These are phyloP conservation scores for Apolygus lucorum DNA, from an alignment of 1,140 invertebrate species.

Conservation along the genomic window DNA sequence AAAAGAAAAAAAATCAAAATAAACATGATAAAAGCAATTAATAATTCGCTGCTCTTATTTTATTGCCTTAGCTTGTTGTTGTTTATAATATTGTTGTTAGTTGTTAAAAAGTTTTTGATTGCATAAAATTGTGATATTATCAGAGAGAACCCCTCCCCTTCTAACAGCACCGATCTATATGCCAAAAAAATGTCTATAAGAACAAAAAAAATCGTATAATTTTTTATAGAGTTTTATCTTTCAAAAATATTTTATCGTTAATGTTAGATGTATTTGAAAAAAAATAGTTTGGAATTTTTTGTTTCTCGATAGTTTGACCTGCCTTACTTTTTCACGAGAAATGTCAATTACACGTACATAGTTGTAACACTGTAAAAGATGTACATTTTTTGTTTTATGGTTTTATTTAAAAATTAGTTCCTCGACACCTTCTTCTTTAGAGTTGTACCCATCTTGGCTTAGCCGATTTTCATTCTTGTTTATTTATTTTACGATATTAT, in stretches of 20 bases:
- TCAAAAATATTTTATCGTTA: slow-evolving; percentile 4
- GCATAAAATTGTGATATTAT: slow-evolving; percentile 9
- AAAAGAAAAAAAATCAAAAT: background rate
- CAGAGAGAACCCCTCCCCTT: background rate
- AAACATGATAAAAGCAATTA: background rate
- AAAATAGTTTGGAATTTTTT: background rate
- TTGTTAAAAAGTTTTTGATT: background rate
- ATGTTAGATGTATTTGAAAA: background rate
- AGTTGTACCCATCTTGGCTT: too few species aligned
- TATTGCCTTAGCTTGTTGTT: slow-evolving; percentile 13
- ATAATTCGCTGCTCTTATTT: slow-evolving; percentile 8
- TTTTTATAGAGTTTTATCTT: slow-evolving; percentile 13
- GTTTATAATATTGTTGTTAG: too few species aligned
- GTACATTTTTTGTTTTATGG: slow-evolving; percentile 1
- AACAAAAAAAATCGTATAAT: background rate
- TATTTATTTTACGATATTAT: background rate
- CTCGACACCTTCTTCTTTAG: too few species aligned
- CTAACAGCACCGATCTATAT: background rate
- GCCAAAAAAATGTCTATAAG: background rate
- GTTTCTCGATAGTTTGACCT: background rate
- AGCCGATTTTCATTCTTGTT: too few species aligned
- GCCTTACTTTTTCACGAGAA: slow-evolving; percentile 5
- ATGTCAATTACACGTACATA: slow-evolving; percentile 12
- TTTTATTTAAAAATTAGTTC: background rate
- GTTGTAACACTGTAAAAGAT: background rate